Base-by-base conservation (phyloP, 2,797 vertebrate genomes). In the Kryptolebias ocellatus region DNA sequence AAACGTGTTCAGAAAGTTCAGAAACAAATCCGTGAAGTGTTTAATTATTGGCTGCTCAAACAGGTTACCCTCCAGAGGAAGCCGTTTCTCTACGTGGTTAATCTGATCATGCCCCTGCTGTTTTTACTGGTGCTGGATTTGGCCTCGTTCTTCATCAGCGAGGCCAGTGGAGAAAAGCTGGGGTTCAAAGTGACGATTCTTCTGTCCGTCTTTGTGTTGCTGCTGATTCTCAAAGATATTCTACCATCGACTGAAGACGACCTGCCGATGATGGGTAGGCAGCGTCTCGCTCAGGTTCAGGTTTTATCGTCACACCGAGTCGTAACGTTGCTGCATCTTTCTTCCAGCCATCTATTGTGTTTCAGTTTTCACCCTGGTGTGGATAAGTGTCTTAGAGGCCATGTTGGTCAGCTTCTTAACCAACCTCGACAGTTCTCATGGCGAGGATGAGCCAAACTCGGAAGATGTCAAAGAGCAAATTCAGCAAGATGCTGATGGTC, bases 161-260 rank as follows among this genome's bases (percentile, higher is more conserved):
- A 87, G 51, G 64, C 78, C 37, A 79, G 88, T 0, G 90, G 89
- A 1, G 94, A 95, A 27, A 96, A 95, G 61, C 79, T 95, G 66
- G 77, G 67, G 68, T 95, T 95, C 80, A 95, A 96, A 80, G 85
- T 95, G 0, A 95, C 95, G 1, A 56, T 96, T 2, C 89, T 95
- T 28, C 87, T 96, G 0, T 94, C 93, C 76, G 91, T 93, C 72
- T 95, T 94, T 17, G 92, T 96, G 70, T 62, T 95, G 16, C 90
- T 95, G 58, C 89, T 95, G 42, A 93, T 95, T 4, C 93, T 96
- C 0, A 88, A 93, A 64, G 94, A 96, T 65, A 93, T 93, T 53
- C 67, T 96, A 47, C 94, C 95, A 0, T 93, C 93, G 0, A 93
- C 95, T 0, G 94, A 94, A n/a, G 64, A 88, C 17, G 39, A 2